These are phyloP conservation scores for Rhinopomastus cyanomelas DNA, from an alignment of 2,113 vertebrate species.

Conservation along the genomic window DNA sequence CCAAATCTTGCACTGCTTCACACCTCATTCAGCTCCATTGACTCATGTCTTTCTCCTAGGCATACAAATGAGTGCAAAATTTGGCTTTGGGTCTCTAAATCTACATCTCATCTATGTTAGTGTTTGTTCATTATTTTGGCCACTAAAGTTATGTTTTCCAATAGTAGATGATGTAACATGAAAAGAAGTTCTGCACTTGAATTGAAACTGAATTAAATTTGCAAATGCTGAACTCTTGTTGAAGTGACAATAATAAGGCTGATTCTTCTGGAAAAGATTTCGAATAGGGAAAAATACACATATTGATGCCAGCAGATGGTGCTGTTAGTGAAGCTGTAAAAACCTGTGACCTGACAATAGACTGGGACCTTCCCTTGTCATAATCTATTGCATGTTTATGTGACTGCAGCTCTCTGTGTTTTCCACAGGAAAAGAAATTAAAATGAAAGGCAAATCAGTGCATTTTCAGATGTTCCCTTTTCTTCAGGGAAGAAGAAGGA, in stretches of 20 bases:
- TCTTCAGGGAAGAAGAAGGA: background rate
- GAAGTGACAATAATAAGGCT: background rate
- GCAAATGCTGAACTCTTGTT: background rate
- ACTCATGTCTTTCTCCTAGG: background rate
- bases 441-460: background rate
- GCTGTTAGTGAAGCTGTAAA: slow-evolving; percentile 24
- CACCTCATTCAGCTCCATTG: slow-evolving; percentile 31
- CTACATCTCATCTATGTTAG: background rate
- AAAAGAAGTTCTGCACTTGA: slow-evolving; percentile 23
- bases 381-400: background rate
- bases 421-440: background rate
- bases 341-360: background rate
- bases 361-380: background rate
- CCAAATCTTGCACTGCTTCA: slow-evolving; percentile 26
- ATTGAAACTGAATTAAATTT: background rate
- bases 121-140: slow-evolving; percentile 7
- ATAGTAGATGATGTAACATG: background rate
- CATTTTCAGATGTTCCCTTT: slow-evolving; percentile 33
- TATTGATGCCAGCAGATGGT: slow-evolving; percentile 44
- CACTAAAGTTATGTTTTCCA: background rate
- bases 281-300: slow-evolving; percentile 11
- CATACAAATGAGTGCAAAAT: slow-evolving; percentile 17
- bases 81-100: background rate
- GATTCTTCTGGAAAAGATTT: background rate
- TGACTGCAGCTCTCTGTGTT: background rate